phyloP scores from a whole-genome alignment of 2,888 invertebrate species.

The Cheilosia pagana region DNA sequence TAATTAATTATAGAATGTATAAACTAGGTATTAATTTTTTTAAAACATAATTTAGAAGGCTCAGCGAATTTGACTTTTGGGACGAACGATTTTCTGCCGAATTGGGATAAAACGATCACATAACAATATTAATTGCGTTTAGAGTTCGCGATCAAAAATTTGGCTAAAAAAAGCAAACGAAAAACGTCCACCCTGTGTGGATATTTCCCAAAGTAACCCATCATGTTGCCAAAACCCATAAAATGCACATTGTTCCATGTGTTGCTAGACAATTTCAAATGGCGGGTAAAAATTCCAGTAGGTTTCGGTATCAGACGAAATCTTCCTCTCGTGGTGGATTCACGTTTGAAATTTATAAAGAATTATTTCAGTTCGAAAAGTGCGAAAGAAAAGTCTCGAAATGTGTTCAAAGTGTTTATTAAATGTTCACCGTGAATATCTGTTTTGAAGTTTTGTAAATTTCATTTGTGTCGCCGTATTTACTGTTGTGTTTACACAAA shows the following conservation, averaged over 20 bases:
- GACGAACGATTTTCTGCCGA: too few species aligned
- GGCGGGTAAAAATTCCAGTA: slow-evolving; percentile 68
- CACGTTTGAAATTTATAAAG: slow-evolving; percentile 23
- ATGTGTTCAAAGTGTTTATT: slow-evolving; percentile 11
- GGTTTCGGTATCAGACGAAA: slow-evolving; percentile 55
- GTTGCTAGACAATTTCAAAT: slow-evolving; percentile 67
- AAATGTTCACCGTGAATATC: background rate
- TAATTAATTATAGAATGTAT: too few species aligned
- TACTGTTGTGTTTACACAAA: background rate
- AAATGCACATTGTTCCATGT: slow-evolving; percentile 49
- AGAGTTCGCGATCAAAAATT: background rate
- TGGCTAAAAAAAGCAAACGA: background rate
- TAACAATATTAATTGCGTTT: too few species aligned
- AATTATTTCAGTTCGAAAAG: background rate
- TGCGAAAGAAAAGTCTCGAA: background rate
- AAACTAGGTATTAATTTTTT: too few species aligned
- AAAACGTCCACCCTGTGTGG: slow-evolving; percentile 33
- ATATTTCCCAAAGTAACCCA: slow-evolving; percentile 2
- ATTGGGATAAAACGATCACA: too few species aligned
- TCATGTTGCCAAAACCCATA: slow-evolving; percentile 49
- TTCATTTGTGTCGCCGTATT: slow-evolving; percentile 16
- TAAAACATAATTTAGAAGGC: too few species aligned
- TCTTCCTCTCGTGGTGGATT: slow-evolving; percentile 60
- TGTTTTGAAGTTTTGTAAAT: slow-evolving; percentile 6
- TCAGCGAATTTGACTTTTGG: too few species aligned